These are phyloP conservation scores for Medauroidea extradentata DNA, from an alignment of 1,140 invertebrate genomes.

Conservation along the genomic window DNA sequence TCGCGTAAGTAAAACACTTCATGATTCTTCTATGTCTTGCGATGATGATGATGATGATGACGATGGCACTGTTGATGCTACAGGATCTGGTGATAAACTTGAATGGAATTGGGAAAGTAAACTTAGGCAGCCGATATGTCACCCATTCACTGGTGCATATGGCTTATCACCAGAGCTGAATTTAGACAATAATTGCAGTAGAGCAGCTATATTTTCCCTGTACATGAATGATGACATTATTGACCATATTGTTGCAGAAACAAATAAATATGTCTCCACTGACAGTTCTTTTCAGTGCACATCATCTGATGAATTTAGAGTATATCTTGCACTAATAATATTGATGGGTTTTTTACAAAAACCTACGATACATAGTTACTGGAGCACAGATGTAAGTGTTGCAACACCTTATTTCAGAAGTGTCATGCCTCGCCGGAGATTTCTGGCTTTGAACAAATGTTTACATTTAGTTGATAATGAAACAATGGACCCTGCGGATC, in stretches of 20 bases:
- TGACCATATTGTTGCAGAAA: conserved; percentile 1
- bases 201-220: background rate
- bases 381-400: too few relatives aligned
- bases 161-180: background rate
- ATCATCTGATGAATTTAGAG: background rate
- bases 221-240: background rate
- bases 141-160: background rate
- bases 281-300: background rate
- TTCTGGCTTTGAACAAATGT: too few relatives aligned
- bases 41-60: background rate
- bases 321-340: background rate
- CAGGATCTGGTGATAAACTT: background rate
- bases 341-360: too few relatives aligned
- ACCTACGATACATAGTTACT: too few relatives aligned
- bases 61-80: too few relatives aligned
- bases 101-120: background rate
- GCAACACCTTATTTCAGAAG: too few relatives aligned
- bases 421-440: too few relatives aligned
- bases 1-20: too few relatives aligned
- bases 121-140: background rate
- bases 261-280: background rate
- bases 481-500: background rate
- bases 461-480: too few relatives aligned
- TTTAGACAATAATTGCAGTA: background rate
- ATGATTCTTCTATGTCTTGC: too few relatives aligned